Base-by-base conservation (phyloP, 2,888 invertebrate genomes). In the Watsonalla cultraria region DNA sequence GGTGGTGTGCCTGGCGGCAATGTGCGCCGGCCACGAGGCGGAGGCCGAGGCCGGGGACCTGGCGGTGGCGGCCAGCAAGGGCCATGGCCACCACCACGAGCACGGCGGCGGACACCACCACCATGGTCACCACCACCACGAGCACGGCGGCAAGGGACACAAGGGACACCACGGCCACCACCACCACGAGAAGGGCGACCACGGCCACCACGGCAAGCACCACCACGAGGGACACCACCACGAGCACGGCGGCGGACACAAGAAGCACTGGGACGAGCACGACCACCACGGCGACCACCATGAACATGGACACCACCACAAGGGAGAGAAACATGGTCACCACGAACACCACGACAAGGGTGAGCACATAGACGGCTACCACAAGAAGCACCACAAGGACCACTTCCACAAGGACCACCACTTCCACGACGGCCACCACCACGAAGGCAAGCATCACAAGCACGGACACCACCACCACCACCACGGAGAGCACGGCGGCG, bases 371-470 rank as follows among this genome's bases (percentile, higher is more conserved):
- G 93, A 95, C 66, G 96, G 96, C 7, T 96, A 94, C 84, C 96
- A 96, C 81, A 95, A 96, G 86, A 96, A 96, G 71, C 92, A 95
- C 71, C 95, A 96, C 86, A 96, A 96, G 82, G 96, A 96, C 70
- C 96, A 96, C 82, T 96, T 94, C 86, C 94, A 95, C 79, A 96
- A 96, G 88, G 95, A 96, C 73, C 96, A 96, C 78, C 95, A 96
- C 90, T 96, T 96, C 92, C 96, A 96, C 78, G 96, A 96, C 74
- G 96, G 96, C 71, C 94, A 94, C 76, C 95, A 96, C 81, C 93
- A 96, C 74, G 95, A 95, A 47, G 96, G 96, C 56, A 94, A 96
- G 72, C 96, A 96, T 80, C 93, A 94, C 80, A 96, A 96, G 76
- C 94, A 95, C 71, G 95, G 93, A 7, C 93, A 95, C 70, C 94